Conservation (phyloP, 1,140 invertebrate species). For the Drosophila elegans region DNA sequence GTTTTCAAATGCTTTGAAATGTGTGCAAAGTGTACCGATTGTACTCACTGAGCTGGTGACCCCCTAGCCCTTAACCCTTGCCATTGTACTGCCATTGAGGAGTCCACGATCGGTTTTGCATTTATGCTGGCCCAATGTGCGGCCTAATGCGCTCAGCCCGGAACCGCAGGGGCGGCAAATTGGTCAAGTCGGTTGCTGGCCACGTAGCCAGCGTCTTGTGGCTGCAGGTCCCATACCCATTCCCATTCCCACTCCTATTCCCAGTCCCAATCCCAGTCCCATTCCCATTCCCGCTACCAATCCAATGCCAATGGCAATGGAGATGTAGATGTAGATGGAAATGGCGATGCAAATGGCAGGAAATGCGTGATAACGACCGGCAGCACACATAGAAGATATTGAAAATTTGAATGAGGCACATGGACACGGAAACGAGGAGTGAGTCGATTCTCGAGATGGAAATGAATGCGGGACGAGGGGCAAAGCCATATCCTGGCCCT, state of each 20-base stretch:
- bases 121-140: conserved; percentile 12
- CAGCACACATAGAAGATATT: conserved; percentile 65
- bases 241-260: conserved; percentile 22
- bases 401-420: conserved; percentile 69
- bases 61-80: not conserved
- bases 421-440: not conserved
- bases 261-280: conserved; percentile 13
- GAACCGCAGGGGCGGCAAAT: conserved; percentile 75
- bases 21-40: no score
- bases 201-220: conserved; percentile 41
- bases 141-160: conserved; percentile 61
- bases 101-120: conserved; percentile 7
- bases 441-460: conserved; percentile 29
- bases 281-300: conserved; percentile 22
- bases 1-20: no score
- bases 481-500: conserved; percentile 20
- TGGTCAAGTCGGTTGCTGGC: conserved; percentile 63
- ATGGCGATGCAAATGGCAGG: conserved; percentile 74
- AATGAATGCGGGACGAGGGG: conserved; percentile 40
- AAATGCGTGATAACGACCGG: conserved; percentile 80
- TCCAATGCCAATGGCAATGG: conserved; percentile 36
- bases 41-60: not conserved
- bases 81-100: not conserved
- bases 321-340: conserved; percentile 16
- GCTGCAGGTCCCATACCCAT: conserved; percentile 21